Percentiles rank a stretch among this genome's conserved stretches.
phyloP scores from a whole-genome alignment of 2,113 vertebrate species.

The Lonchura striata region DNA sequence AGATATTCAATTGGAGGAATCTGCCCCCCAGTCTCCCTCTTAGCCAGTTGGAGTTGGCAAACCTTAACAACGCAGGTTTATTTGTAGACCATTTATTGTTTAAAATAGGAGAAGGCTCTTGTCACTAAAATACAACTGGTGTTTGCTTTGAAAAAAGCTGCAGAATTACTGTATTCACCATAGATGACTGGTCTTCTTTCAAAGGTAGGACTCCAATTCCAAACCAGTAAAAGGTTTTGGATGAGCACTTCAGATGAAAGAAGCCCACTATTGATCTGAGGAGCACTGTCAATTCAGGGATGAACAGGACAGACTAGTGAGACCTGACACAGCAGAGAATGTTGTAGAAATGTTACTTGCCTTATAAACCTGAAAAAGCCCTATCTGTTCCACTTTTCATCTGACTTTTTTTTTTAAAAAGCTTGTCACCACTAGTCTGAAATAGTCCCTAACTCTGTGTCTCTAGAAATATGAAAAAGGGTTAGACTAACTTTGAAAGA shows the following conservation, averaged over 20 bases:
- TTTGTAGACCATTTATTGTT: not conserved
- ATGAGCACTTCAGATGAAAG: not conserved
- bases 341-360: not conserved
- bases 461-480: not conserved
- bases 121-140: not conserved
- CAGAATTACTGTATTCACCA: not conserved
- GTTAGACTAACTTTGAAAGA: not conserved
- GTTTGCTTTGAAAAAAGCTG: not conserved
- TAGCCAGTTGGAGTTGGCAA: not conserved
- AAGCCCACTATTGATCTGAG: not conserved
- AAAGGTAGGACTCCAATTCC: not conserved
- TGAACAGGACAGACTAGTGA: not conserved
- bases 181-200: not conserved
- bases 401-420: not conserved
- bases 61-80: not conserved
- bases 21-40: accelerated
- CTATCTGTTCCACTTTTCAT: not conserved
- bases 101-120: not conserved
- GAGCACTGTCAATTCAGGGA: not conserved
- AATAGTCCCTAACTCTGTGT: not conserved
- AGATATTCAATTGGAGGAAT: not conserved
- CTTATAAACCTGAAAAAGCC: not conserved
- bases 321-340: not conserved
- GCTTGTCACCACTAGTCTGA: not conserved
- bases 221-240: not conserved